Evolutionary conservation across 2,888 invertebrate genomes (phyloP).

Genomic region (Trilocha varians): DNA sequence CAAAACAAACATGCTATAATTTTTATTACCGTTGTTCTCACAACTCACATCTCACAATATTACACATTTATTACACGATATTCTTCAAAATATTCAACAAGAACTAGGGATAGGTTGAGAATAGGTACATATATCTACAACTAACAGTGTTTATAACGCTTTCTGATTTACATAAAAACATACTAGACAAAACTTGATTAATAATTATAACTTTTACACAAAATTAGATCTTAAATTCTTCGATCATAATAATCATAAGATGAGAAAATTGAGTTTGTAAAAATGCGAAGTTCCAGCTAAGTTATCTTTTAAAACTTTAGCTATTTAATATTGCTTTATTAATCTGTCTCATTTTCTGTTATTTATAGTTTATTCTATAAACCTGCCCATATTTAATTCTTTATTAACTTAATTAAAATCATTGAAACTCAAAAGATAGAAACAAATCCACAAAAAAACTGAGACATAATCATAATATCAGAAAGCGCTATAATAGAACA

Average conservation of each 20-base stretch:
- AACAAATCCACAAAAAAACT: no score
- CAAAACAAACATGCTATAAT: slow-evolving; percentile 58
- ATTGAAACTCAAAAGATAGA: no score
- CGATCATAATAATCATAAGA: no score
- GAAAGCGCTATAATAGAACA: slow-evolving; percentile 55
- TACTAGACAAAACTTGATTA: background rate
- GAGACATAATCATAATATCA: slow-evolving; percentile 17
- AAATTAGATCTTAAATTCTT: background rate
- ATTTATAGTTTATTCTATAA: no score
- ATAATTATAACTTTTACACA: background rate
- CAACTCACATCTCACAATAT: slow-evolving; percentile 57
- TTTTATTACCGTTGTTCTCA: slow-evolving; percentile 52
- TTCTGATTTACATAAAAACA: slow-evolving; percentile 21
- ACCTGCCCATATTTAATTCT: no score
- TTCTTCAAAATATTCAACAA: slow-evolving; percentile 68
- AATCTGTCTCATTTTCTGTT: no score
- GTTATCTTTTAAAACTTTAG: no score
- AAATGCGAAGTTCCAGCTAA: no score
- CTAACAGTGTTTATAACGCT: slow-evolving; percentile 58
- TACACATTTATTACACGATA: slow-evolving; percentile 54
- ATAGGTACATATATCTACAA: slow-evolving; percentile 49
- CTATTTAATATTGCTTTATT: no score
- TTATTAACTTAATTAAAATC: no score
- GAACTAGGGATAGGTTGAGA: slow-evolving; percentile 68
- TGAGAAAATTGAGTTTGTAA: no score